A percentile compares a stretch with the other conserved stretches of the same genome.
phyloP scores from a whole-genome alignment of 1,140 invertebrate genomes.

The Drosophila sucinea region DNA sequence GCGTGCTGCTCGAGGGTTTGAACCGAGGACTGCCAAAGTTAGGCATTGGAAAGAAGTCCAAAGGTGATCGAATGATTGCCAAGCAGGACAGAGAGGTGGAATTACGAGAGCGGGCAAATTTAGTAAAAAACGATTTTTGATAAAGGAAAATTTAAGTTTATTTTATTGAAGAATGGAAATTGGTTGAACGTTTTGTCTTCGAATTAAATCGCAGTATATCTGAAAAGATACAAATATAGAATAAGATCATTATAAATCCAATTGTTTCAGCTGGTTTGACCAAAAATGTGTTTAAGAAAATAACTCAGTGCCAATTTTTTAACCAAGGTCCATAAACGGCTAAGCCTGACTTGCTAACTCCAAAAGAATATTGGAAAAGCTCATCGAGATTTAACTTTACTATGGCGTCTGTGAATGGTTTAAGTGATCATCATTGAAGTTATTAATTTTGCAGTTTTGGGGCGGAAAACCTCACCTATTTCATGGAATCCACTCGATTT shows the following conservation, averaged over 20 bases:
- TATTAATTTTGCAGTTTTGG: neutral
- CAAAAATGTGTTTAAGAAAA: neutral
- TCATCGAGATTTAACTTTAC: slow-evolving; percentile 60
- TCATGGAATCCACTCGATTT: neutral
- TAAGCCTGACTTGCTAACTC: slow-evolving; percentile 64
- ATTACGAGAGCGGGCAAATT: slow-evolving; percentile 70
- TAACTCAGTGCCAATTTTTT: slow-evolving; percentile 77
- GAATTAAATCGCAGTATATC: neutral
- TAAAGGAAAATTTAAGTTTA: slow-evolving; percentile 16
- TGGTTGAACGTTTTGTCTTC: too few species aligned
- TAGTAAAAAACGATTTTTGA: slow-evolving; percentile 83
- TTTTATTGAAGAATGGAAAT: neutral
- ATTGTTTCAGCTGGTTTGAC: neutral
- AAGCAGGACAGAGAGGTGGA: slow-evolving; percentile 82
- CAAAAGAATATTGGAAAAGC: slow-evolving; percentile 82
- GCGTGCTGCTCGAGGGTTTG: slow-evolving; percentile 96
- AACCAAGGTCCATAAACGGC: slow-evolving; percentile 76
- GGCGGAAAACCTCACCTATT: neutral
- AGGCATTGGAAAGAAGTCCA: slow-evolving; percentile 93
- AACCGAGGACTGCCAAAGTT: slow-evolving; percentile 95
- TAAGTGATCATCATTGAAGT: slow-evolving; percentile 72
- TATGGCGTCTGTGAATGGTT: slow-evolving; percentile 83
- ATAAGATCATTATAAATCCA: neutral
- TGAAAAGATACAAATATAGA: slow-evolving; percentile 35
- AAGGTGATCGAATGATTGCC: slow-evolving; percentile 87